These are phyloP conservation scores for Danaus chrysippus DNA, from an alignment of 2,888 invertebrate species.

Conservation along the genomic window DNA sequence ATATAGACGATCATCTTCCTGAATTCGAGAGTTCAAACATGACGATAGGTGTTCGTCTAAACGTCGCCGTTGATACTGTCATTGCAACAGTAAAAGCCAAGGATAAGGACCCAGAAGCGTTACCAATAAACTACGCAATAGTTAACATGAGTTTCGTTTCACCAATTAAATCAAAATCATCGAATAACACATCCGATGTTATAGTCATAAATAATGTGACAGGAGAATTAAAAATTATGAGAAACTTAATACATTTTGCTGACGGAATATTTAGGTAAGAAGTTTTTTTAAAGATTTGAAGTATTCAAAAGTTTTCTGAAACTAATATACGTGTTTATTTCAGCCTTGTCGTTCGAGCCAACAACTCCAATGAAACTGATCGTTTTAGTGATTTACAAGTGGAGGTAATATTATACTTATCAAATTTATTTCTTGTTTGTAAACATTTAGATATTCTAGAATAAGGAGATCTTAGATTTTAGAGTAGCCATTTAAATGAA, in stretches of 20 bases:
- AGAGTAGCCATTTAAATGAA: no score
- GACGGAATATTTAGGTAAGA: constrained; percentile 82
- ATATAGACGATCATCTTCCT: constrained; percentile 87
- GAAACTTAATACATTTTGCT: constrained; percentile 81
- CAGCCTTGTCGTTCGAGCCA: constrained; percentile 79
- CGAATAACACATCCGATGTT: constrained; percentile 69
- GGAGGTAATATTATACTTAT: constrained; percentile 49
- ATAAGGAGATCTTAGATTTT: not conserved
- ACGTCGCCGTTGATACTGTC: constrained; percentile 85
- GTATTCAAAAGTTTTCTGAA: not conserved
- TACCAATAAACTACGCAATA: constrained; percentile 81
- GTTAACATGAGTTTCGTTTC: constrained; percentile 79
- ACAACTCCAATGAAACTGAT: constrained; percentile 76
- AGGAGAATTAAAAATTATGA: constrained; percentile 85
- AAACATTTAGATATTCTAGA: not conserved
- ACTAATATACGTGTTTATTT: constrained; percentile 18
- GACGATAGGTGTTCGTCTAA: constrained; percentile 85
- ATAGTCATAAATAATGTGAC: constrained; percentile 83
- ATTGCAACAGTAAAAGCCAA: constrained; percentile 82
- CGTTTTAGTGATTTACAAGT: constrained; percentile 76
- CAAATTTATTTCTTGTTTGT: no score
- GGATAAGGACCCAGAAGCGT: constrained; percentile 84
- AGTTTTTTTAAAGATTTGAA: not conserved
- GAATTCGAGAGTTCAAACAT: constrained; percentile 80
- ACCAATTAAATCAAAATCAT: constrained; percentile 64